Conservation (phyloP, 2,888 invertebrate genomes). For the Itoplectis maculator region DNA sequence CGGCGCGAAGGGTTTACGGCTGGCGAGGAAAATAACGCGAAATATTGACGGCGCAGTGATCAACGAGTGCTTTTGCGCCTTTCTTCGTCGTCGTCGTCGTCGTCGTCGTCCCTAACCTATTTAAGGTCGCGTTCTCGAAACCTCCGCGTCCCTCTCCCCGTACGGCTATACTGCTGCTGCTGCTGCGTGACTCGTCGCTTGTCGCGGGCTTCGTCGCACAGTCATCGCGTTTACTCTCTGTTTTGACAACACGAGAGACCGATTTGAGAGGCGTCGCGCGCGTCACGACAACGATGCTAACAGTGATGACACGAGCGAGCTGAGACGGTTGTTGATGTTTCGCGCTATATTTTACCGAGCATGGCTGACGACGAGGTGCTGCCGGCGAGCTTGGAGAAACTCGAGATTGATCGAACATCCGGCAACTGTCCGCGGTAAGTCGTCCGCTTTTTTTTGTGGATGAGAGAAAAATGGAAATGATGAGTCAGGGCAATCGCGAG, state of each 20-base stretch:
- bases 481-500: not conserved
- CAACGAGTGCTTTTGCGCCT: conserved; percentile 58
- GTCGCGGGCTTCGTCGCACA: too few relatives aligned
- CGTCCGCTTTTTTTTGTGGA: not conserved
- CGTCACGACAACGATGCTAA: not conserved
- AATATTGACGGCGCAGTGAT: not conserved
- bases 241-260: conserved; percentile 23
- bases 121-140: conserved; percentile 70
- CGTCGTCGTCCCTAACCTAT: conserved; percentile 73
- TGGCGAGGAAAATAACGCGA: too few relatives aligned
- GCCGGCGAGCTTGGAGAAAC: conserved; percentile 81
- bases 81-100: conserved; percentile 52
- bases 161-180: too few relatives aligned
- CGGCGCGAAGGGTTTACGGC: too few relatives aligned
- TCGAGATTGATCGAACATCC: conserved; percentile 78
- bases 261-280: not conserved
- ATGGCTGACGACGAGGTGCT: conserved; percentile 81
- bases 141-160: conserved; percentile 58
- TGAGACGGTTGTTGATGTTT: conserved; percentile 4
- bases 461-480: not conserved
- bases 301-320: not conserved
- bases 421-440: conserved; percentile 76
- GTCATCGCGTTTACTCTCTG: too few relatives aligned
- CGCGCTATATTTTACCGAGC: conserved; percentile 54
- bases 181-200: too few relatives aligned